A percentile compares a stretch with the other conserved stretches of the same genome.
phyloP scores from a whole-genome alignment of 2,113 vertebrate genomes.

The Rhabdornis inornatus region DNA sequence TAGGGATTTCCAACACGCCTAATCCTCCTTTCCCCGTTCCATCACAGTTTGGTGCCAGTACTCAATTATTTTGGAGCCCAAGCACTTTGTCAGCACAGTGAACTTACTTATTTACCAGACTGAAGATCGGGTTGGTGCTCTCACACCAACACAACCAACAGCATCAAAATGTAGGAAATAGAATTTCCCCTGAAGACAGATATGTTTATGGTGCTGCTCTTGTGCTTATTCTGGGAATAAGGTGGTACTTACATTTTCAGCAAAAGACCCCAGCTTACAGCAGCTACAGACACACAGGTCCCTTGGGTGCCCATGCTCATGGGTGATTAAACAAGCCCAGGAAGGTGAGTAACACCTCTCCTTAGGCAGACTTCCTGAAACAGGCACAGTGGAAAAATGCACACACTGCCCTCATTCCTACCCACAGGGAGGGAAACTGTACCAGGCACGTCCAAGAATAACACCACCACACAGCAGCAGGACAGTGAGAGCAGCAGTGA shows the following conservation, averaged over 20 bases:
- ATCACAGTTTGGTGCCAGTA: not conserved
- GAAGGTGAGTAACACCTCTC: not conserved
- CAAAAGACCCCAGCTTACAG: not conserved
- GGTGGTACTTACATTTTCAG: not conserved
- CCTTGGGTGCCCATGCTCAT: accelerated
- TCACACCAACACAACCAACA: not conserved
- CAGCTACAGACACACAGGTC: not conserved
- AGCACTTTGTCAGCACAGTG: not conserved
- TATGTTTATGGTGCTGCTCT: not conserved
- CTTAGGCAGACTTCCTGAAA: not conserved
- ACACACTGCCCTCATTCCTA: not conserved
- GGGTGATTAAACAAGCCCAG: not conserved
- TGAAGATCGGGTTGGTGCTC: not conserved
- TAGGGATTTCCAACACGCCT: not conserved
- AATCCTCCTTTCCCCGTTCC: not conserved
- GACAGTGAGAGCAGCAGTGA: not conserved
- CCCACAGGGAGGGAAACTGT: not conserved
- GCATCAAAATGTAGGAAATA: not conserved
- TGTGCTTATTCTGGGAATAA: not conserved
- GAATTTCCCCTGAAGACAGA: not conserved
- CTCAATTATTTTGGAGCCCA: not conserved
- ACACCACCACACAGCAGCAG: not conserved
- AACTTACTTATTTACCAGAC: accelerated
- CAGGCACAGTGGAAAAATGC: not conserved
- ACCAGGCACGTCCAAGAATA: not conserved